These are phyloP conservation scores for Tyrannus savana DNA, from an alignment of 2,113 vertebrate genomes.

Conservation along the genomic window DNA sequence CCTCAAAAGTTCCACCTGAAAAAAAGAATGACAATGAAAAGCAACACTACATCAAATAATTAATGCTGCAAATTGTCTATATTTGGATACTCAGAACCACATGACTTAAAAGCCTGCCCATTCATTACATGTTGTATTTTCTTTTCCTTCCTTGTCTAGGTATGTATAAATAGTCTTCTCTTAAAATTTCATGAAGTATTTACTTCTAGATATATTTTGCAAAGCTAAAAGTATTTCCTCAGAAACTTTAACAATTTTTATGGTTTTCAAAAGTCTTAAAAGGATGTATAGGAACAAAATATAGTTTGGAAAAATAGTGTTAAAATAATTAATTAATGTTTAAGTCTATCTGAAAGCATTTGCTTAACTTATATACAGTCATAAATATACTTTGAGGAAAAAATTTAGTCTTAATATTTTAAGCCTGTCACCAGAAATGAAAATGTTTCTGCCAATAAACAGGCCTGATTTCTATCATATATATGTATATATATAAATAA, in stretches of 20 bases:
- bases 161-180: conserved; percentile 39
- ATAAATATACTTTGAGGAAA: not conserved
- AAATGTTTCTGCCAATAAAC: not conserved
- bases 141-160: conserved; percentile 39
- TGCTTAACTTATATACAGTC: not conserved
- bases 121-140: not conserved
- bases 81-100: not conserved
- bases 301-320: not conserved
- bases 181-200: conserved; percentile 36
- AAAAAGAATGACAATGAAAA: conserved; percentile 6
- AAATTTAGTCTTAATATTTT: not conserved
- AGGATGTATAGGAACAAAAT: conserved; percentile 19
- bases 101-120: not conserved
- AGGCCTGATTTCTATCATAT: not conserved
- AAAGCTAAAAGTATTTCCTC: conserved; percentile 35
- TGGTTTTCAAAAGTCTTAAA: conserved; percentile 49
- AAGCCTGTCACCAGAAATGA: not conserved
- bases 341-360: not conserved
- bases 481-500: not conserved
- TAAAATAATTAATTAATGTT: not conserved
- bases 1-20: conserved; percentile 41
- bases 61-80: conserved; percentile 31
- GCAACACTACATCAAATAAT: not conserved
- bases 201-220: conserved; percentile 33
- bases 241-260: conserved; percentile 56